Evolutionary conservation across 1,140 invertebrate species (phyloP), one percentile per base, ranked within the genome.

Genomic region (Drosophila aff.): DNA sequence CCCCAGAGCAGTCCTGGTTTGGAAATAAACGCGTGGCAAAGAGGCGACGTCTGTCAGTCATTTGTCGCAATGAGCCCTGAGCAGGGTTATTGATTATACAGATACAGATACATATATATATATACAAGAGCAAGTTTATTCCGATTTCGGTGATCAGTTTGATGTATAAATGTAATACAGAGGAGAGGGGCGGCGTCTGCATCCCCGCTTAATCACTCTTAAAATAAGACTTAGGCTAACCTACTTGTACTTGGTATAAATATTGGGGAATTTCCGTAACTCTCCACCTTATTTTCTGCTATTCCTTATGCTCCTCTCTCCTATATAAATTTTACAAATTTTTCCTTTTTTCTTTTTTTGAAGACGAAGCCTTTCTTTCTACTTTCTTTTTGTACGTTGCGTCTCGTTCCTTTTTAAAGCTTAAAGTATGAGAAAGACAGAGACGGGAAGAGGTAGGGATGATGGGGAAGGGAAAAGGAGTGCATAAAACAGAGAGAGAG

Each of bases 31-130:
- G 92, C 53, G 81, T 99, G 31, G 67, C 92, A 21, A 96, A 96
- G 82, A 93, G 92, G 33, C 94, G 98, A 79, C 94, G 99, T 72
- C 95, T 99, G 67, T 99, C 98, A 13, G 93, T 99, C 46, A 99
- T 99, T 81, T 98, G 96, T 91, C 95, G 98, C 92, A 97, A 97
- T 94, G 95, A 97, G 90, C 97, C 97, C 2, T 49, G 47, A 26
- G 15, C 1, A 49, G 47, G 15, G 9, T 18, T 43, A 2, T 44
- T 18, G 2, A 18, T 4, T 18, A 43, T 13, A 43, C 18, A n/a
- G 10, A 9, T 47, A 38, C 43, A 23, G 15, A 44, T 46, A 31
- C 10, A 31, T 31, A 28, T 28, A 28, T 28, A 5, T 61, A 68
- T 69, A 21, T 69, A 71, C 67, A 71, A 71, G 23, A 43, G 50